A percentile compares a stretch with the other conserved stretches of the same genome.
These are phyloP conservation scores for Lamproptera curius DNA, from an alignment of 2,888 invertebrate genomes.

Conservation along the genomic window DNA sequence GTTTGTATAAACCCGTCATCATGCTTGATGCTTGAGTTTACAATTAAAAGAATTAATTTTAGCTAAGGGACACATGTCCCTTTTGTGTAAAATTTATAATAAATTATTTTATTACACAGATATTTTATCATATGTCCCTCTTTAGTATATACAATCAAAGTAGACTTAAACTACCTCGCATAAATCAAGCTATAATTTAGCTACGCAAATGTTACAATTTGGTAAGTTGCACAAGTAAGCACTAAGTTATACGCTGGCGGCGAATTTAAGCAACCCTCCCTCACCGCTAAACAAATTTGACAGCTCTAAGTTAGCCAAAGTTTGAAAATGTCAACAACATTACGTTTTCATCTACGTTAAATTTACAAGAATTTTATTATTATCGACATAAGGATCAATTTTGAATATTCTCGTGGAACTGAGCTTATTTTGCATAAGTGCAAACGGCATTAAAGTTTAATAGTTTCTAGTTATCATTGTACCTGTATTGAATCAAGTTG, in stretches of 20 bases:
- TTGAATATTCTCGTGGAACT: constrained; percentile 13
- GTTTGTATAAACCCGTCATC: background rate
- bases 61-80: background rate
- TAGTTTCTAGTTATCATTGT: constrained; percentile 69
- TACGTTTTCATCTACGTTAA: constrained; percentile 22
- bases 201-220: constrained; percentile 75
- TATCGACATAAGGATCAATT: constrained; percentile 29
- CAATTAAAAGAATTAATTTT: background rate
- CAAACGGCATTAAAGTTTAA: constrained; percentile 50
- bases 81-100: background rate
- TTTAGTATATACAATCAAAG: constrained; percentile 30
- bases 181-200: constrained; percentile 72
- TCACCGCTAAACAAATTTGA: constrained; percentile 77
- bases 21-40: background rate
- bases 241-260: constrained; percentile 70
- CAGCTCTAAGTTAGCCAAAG: constrained; percentile 73
- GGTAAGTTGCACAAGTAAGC: constrained; percentile 70
- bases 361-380: constrained; percentile 22
- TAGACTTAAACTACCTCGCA: constrained; percentile 45
- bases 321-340: constrained; percentile 57
- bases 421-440: constrained; percentile 10
- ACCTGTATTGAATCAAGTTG: constrained; percentile 68
- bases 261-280: constrained; percentile 67
- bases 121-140: background rate
- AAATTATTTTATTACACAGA: background rate